Evolutionary conservation across 2,888 invertebrate species (phyloP), one percentile per base, ranked within the genome.

Genomic region (Malthinus seriepunctatus): DNA sequence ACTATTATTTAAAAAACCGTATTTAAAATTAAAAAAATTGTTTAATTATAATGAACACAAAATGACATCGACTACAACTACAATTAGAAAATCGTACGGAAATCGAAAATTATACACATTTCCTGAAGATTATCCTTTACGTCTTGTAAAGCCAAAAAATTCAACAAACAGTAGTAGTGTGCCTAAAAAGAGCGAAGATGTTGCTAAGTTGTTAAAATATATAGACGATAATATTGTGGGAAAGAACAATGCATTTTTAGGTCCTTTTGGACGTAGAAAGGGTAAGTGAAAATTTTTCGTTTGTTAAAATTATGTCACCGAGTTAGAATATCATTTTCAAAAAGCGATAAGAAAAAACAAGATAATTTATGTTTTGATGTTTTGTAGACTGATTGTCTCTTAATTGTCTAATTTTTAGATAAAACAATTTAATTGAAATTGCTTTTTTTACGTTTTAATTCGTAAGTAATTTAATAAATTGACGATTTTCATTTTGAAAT

Each of bases 211-310:
- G 67, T 82, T 91, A 66, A 88, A 87, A 74, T 91, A 89, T 74
- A 89, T 93, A 65, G 89, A 91, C 71, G 88, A 90, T 65, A 92
- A 88, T 78, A 82, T 93, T 65, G 88, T 93, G 71, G 93, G 93
- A 54, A 89, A 88, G 75, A 88, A 88, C 67, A 88, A 88, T 69
- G 87, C 88, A 15, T 93, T 93, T 77, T 84, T 88, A 69, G 91
- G 93, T 51, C 93, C 93, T 8, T 93, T 87, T 73, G 93, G 93
- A 62, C 82, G 90, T 56, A 81, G 93, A 73, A 90, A 90, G 87
- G 90, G 91, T 91, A 79, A 81, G 79, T 35, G 5, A 3, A 42
- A 15, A 23, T 15, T 42, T 42, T 14, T 42, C 9, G 14, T 42
- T 42, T 15, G 15, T 11, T 5, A 15, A 15, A 15, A 42, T 42